Base-by-base conservation (phyloP, 2,888 invertebrate genomes). In the Hemicrepidius hirtus region DNA sequence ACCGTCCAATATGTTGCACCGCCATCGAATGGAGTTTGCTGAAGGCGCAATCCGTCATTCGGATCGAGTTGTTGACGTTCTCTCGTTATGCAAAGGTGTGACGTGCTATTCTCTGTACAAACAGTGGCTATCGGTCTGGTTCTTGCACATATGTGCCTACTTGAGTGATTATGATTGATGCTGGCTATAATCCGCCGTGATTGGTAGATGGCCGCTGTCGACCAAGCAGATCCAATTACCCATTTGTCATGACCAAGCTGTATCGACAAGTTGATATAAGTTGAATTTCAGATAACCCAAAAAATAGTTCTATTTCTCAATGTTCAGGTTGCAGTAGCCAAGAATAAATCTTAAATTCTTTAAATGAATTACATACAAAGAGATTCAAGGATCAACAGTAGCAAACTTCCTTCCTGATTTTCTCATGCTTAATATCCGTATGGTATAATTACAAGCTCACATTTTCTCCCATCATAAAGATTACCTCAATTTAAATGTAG, bases 1-100 rank as follows among this genome's bases (percentile, higher is more conserved):
- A 81, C 80, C 78, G 77, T 81, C 80, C 79, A 80, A 80, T 80
- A 80, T 80, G 80, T 80, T 81, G 77, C 75, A 68, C 68, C 55
- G 69, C 60, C 57, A 71, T 71, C 73, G 76, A 70, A 74, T 70
- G 41, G 71, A 68, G 71, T 71, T 74, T 69, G 74, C 67, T 59
- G 59, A 74, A 74, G 74, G 66, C 53, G 74, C 67, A 68, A 76
- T 76, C 72, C 65, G 76, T 76, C 76, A 76, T 75, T 75, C 69
- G 68, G 35, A 68, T 71, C 74, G 70, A 68, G 67, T 68, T 71
- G 75, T 70, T 75, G 75, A 75, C 75, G 71, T 73, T 71, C 73
- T 71, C 73, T 73, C 75, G 70, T 73, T 75, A 75, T 73, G 68
- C 64, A 71, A 73, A 75, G 67, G 68, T 71, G 70, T 66, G 69